Percentiles rank a stretch among this genome's conserved stretches.
Evolutionary conservation across 2,797 vertebrate species (phyloP).

Genomic region (Platalea minor): DNA sequence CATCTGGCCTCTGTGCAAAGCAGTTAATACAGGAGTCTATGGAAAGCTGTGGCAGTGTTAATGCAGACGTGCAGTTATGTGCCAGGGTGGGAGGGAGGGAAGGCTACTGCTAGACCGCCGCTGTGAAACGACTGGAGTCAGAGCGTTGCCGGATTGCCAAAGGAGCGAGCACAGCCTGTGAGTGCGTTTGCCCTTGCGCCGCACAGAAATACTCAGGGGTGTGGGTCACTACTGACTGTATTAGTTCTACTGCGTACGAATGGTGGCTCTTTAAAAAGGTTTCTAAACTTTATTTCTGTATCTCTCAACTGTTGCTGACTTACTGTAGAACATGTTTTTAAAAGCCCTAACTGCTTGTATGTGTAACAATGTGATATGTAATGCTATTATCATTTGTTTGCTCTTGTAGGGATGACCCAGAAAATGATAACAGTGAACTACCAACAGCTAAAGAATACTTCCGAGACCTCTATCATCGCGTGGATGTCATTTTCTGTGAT

Average conservation of each 20-base stretch:
- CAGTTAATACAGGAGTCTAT: rapidly evolving
- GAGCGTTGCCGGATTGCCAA: neutral
- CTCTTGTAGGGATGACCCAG: conserved; percentile 89
- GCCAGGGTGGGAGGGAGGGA: conserved; percentile 23
- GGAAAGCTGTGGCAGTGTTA: neutral
- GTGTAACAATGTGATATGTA: neutral
- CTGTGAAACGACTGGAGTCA: neutral
- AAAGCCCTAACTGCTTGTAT: neutral
- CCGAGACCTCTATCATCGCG: conserved; percentile 96
- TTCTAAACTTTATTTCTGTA: neutral
- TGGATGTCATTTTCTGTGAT: conserved; percentile 99
- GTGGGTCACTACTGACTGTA: conserved; percentile 15
- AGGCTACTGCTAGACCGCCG: neutral
- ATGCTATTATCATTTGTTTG: neutral
- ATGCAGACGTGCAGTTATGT: neutral
- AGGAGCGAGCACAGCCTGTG: neutral
- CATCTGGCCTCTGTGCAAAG: neutral
- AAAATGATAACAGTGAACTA: conserved; percentile 95
- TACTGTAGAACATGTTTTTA: neutral
- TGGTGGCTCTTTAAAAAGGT: neutral
- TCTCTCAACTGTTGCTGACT: neutral
- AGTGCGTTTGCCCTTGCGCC: neutral
- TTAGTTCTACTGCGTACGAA: neutral
- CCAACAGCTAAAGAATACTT: conserved; percentile 99
- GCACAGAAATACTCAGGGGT: neutral